Percentiles rank a stretch among this genome's conserved stretches.
Evolutionary conservation across 1,140 invertebrate species (phyloP).

Genomic region (Parasteatoda tepidariorum): DNA sequence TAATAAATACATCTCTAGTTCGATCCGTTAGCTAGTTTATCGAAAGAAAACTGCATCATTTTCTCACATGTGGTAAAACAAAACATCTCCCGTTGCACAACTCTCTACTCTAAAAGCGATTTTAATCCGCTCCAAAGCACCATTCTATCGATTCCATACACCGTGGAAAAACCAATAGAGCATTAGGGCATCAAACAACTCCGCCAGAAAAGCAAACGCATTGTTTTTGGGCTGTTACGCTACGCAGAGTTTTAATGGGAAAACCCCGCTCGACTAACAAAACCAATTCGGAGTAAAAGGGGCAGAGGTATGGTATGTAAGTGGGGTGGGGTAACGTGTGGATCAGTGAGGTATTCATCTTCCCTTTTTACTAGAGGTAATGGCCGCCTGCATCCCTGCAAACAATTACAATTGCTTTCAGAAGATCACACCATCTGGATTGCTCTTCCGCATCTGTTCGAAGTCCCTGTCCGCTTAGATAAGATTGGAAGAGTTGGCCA

Average conservation of each 20-base stretch:
- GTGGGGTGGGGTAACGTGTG: slow-evolving; percentile 10
- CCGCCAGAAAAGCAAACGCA: slow-evolving; percentile 20
- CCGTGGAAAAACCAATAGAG: slow-evolving; percentile 45
- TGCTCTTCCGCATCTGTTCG: slow-evolving; percentile 1
- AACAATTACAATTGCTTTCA: slow-evolving; percentile 45
- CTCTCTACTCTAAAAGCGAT: slow-evolving; percentile 21
- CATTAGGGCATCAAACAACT: slow-evolving; percentile 50
- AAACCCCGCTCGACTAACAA: slow-evolving; percentile 49
- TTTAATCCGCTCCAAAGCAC: slow-evolving; percentile 43
- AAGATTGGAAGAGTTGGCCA: slow-evolving; percentile 9
- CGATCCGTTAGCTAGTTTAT: background rate
- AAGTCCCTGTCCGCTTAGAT: slow-evolving; percentile 38
- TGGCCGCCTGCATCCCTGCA: slow-evolving; percentile 39
- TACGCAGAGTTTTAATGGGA: slow-evolving; percentile 45
- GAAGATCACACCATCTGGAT: slow-evolving; percentile 45
- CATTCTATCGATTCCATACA: slow-evolving; percentile 40
- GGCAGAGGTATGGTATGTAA: background rate
- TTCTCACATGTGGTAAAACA: background rate
- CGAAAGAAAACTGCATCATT: slow-evolving; percentile 1
- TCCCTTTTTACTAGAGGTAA: slow-evolving; percentile 44
- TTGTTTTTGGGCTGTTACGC: slow-evolving; percentile 36
- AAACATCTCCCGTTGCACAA: background rate
- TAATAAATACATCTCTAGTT: background rate
- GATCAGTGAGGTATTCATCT: slow-evolving; percentile 50
- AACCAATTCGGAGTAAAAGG: slow-evolving; percentile 28